Percentiles rank a stretch among this genome's conserved stretches.
phyloP scores from a whole-genome alignment of 2,888 invertebrate genomes.

The Lamproptera curius region DNA sequence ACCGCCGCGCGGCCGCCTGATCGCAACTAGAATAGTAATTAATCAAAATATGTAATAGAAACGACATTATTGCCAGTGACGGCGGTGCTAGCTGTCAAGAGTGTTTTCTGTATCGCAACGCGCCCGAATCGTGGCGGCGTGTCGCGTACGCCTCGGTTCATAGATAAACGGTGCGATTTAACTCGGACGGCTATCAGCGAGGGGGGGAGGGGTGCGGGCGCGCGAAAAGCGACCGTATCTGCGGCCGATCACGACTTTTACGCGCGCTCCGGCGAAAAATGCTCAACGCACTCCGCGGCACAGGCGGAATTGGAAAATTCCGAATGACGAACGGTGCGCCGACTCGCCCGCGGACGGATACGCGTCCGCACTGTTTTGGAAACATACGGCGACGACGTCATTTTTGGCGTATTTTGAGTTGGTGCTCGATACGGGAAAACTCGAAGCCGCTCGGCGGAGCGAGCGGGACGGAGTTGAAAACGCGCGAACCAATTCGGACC shows the following conservation, averaged over 20 bases:
- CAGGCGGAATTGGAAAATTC: slow-evolving; percentile 81
- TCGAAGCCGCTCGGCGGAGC: slow-evolving; percentile 72
- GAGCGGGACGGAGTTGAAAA: slow-evolving; percentile 51
- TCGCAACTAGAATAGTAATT: slow-evolving; percentile 73
- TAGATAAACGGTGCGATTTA: slow-evolving; percentile 33
- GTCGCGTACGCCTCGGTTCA: slow-evolving; percentile 26
- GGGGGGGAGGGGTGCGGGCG: too few relatives aligned
- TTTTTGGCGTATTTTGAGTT: slow-evolving; percentile 79
- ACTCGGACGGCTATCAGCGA: slow-evolving; percentile 53
- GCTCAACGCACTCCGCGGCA: slow-evolving; percentile 66
- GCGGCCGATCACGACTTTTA: slow-evolving; percentile 65
- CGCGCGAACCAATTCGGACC: slow-evolving; percentile 55
- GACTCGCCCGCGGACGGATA: slow-evolving; percentile 63
- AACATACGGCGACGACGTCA: slow-evolving; percentile 72
- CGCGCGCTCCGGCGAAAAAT: slow-evolving; percentile 69
- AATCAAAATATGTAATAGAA: slow-evolving; percentile 78
- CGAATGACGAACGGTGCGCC: slow-evolving; percentile 66
- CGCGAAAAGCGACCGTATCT: slow-evolving; percentile 53
- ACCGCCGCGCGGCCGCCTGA: slow-evolving; percentile 60
- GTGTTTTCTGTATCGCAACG: slow-evolving; percentile 64
- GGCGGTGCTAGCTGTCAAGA: slow-evolving; percentile 67
- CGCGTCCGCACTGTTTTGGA: slow-evolving; percentile 75
- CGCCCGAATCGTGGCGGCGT: slow-evolving; percentile 39
- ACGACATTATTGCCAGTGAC: slow-evolving; percentile 75
- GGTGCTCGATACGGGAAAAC: slow-evolving; percentile 74